Evolutionary conservation across 2,797 vertebrate genomes (phyloP).

Genomic region (Acipenser transmontanus): DNA sequence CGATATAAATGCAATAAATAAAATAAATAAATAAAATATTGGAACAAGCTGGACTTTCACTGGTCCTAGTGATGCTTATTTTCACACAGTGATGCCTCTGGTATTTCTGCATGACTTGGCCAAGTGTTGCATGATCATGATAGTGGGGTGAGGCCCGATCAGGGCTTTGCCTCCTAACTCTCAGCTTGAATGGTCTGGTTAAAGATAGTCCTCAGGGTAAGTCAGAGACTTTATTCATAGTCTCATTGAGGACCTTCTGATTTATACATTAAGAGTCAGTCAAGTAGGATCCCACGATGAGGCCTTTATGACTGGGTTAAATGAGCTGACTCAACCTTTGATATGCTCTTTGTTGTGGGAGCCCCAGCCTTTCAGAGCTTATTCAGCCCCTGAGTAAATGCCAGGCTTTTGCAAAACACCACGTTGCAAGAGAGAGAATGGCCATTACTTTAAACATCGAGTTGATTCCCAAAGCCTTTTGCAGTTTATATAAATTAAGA

Average conservation of each 20-base stretch:
- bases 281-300: constrained; percentile 23
- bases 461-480: constrained; percentile 1
- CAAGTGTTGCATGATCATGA: too few species aligned
- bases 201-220: too few species aligned
- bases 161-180: too few species aligned
- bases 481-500: neutral
- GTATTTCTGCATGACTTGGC: too few species aligned
- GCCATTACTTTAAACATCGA: neutral
- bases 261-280: constrained; percentile 29
- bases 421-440: neutral
- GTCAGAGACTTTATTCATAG: neutral
- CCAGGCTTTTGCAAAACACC: neutral
- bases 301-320: constrained; percentile 31
- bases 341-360: constrained; percentile 12
- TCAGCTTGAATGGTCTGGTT: too few species aligned
- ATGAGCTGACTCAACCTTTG: constrained; percentile 34
- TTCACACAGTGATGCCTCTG: too few species aligned
- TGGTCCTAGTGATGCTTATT: too few species aligned
- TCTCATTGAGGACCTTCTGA: constrained; percentile 21
- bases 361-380: constrained; percentile 18
- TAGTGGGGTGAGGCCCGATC: too few species aligned
- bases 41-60: too few species aligned
- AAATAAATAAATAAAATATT: too few species aligned
- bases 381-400: constrained; percentile 19
- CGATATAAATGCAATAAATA: too few species aligned